phyloP scores from a whole-genome alignment of 64 coral and sea anemone genomes.

The Pocillopora damicornis region DNA sequence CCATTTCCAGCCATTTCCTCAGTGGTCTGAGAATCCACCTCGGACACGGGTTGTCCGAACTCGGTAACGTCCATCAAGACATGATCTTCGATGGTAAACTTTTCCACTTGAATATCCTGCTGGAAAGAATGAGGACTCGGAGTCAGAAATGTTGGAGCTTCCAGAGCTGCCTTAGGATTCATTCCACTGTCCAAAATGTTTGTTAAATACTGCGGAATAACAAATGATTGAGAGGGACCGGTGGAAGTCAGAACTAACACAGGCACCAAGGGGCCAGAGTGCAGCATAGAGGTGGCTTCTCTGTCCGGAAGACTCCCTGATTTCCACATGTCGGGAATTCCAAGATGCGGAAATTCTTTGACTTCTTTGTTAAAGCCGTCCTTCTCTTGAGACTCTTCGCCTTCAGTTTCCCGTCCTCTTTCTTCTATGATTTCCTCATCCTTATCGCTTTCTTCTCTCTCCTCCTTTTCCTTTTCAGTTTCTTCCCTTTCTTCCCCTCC shows the following conservation, averaged over 20 bases:
- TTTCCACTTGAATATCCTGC: slow-evolving; percentile 75
- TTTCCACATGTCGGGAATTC: slow-evolving; percentile 3
- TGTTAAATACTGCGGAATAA: slow-evolving; percentile 60
- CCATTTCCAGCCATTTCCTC: slow-evolving; percentile 48
- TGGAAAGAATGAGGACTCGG: slow-evolving; percentile 50
- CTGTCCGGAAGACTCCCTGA: not conserved
- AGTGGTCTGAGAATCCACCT: slow-evolving; percentile 51
- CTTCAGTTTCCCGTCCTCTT: not conserved
- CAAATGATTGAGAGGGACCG: slow-evolving; percentile 55
- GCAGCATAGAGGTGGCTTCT: not conserved
- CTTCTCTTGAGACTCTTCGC: slow-evolving; percentile 7
- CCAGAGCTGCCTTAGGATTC: slow-evolving; percentile 78
- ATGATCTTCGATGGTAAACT: slow-evolving; percentile 42
- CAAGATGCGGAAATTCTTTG: slow-evolving; percentile 32
- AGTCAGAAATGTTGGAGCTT: slow-evolving; percentile 55
- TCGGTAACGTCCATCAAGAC: slow-evolving; percentile 51
- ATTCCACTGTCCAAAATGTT: slow-evolving; percentile 68
- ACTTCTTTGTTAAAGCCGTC: not conserved
- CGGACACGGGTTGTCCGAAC: slow-evolving; percentile 63
- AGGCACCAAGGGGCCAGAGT: slow-evolving; percentile 25
- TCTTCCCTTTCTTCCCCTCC: not conserved
- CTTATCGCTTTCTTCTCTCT: not conserved
- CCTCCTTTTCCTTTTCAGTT: not conserved
- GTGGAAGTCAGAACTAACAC: slow-evolving; percentile 63
- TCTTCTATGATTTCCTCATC: not conserved